Evolutionary conservation across 1,140 invertebrate species (phyloP), one percentile per base, ranked within the genome.

Genomic region (Pristionchus pacificus): DNA sequence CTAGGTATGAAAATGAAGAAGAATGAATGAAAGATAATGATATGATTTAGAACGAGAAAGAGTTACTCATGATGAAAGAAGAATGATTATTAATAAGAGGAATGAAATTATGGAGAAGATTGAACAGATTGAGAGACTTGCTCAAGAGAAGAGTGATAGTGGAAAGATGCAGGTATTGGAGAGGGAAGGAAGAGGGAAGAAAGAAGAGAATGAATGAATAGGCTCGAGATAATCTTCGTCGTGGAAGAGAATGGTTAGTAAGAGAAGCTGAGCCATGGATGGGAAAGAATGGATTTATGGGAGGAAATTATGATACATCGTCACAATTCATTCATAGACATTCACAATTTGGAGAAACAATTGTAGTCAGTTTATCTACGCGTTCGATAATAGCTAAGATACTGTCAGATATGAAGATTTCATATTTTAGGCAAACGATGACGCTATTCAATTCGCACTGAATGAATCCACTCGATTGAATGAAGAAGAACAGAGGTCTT

Each of bases 311-410:
- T 24, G 60, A 57, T 27, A 60, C 68, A n/a, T 67, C 71, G 24
- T 29, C 24, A n/a, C 72, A 82, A 30, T 82, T 82, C 64, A 31
- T 81, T 19, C 63, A 59, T 1, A 27, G 32, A n/a, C 82, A 83
- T 32, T 74, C 72, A 60, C 59, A 70, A 62, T 82, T 82, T 63
- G 72, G 75, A 10, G 68, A 65, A 28, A 65, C 79, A 27, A 27
- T 84, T 25, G 62, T 77, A 14, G 80, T 81, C 28, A 60, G 65
- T 29, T 49, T n/a, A 28, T n/a, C 10, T 25, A 49, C 6, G 74
- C 33, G 19, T 10, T 68, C 2, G 6, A 55, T 60, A 1, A 24
- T 49, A 19, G 6, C 38, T 13, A 19, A 25, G 15, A 2, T 62
- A 49, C 55, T 30, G 14, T 15, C 1, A 32, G 19, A 49, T 49